Evolutionary conservation across 64 coral and sea anemone genomes (phyloP).

Genomic region (Dendronephthya gigantea): DNA sequence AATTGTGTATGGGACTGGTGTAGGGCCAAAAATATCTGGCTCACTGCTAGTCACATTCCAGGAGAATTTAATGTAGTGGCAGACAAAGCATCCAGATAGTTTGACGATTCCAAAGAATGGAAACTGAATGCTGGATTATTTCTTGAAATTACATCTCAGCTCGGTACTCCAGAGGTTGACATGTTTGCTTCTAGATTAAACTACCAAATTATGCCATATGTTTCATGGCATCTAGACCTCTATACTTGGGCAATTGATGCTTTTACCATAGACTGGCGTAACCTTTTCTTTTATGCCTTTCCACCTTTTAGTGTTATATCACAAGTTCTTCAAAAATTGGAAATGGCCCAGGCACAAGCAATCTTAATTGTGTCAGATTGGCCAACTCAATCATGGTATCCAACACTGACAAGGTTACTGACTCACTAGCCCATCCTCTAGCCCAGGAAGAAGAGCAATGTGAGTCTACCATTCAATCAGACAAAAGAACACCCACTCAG

Average conservation of each 20-base stretch:
- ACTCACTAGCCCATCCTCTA: background rate
- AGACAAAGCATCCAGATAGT: slow-evolving; percentile 26
- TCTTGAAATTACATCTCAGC: background rate
- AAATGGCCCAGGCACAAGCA: background rate
- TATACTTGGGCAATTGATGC: background rate
- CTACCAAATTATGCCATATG: slow-evolving; percentile 31
- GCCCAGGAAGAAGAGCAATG: background rate
- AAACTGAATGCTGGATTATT: slow-evolving; percentile 16
- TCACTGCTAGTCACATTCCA: slow-evolving; percentile 34
- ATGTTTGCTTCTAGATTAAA: slow-evolving; percentile 46
- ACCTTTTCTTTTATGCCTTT: background rate
- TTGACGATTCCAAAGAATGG: slow-evolving; percentile 34
- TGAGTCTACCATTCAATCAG: background rate
- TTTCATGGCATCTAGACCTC: slow-evolving; percentile 47
- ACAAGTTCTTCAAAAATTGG: background rate
- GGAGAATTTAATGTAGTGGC: background rate
- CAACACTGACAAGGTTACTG: background rate
- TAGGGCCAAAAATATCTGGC: slow-evolving; percentile 22
- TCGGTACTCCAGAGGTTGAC: slow-evolving; percentile 19
- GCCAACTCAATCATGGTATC: background rate
- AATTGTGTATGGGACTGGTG: slow-evolving; percentile 22
- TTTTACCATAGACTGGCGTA: background rate
- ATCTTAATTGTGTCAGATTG: background rate
- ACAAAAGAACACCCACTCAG: background rate
- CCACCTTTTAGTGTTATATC: background rate